phyloP scores from a whole-genome alignment of 2,113 vertebrate genomes.

The Corythornis madagascariensis region DNA sequence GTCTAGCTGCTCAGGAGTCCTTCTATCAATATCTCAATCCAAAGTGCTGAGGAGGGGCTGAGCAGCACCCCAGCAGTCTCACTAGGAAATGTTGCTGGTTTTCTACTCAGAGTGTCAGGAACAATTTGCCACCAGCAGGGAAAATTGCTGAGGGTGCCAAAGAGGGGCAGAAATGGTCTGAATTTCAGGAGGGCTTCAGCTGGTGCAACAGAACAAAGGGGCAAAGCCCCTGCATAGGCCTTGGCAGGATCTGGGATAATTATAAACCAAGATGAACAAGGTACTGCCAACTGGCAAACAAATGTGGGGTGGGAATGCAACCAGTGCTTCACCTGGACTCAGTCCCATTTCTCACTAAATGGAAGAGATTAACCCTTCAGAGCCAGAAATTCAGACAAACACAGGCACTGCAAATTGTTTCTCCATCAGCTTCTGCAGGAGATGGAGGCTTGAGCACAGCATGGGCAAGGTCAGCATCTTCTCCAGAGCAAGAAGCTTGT shows the following conservation, averaged over 20 bases:
- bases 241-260: neutral
- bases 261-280: neutral
- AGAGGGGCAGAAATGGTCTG: neutral
- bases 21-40: neutral
- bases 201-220: neutral
- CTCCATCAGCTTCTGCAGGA: rapidly evolving
- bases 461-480: neutral
- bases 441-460: neutral
- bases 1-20: neutral
- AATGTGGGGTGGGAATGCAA: neutral
- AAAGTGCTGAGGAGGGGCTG: neutral
- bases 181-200: neutral
- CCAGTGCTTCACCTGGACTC: neutral
- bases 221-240: neutral
- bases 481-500: neutral
- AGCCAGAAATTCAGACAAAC: neutral
- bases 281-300: neutral
- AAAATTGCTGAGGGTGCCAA: neutral
- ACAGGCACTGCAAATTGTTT: neutral
- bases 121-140: neutral
- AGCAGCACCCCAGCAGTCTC: neutral
- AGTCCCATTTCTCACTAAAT: neutral
- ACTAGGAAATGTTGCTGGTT: neutral
- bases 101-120: neutral
- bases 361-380: neutral